Percentiles rank a stretch among this genome's conserved stretches.
phyloP scores from a whole-genome alignment of 2,113 vertebrate species.

The Euleptes europaea region DNA sequence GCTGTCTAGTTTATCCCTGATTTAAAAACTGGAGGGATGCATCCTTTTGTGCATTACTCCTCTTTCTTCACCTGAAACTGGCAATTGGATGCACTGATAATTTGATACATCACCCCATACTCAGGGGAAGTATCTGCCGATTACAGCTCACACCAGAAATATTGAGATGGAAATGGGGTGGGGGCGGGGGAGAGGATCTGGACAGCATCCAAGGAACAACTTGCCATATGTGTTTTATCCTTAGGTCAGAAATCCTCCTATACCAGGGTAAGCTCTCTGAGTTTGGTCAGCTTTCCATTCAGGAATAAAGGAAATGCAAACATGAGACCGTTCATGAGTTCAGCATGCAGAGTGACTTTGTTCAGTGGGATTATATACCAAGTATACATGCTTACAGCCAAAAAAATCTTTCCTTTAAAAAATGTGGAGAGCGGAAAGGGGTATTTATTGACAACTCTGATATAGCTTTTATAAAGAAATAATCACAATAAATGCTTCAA shows the following conservation, averaged over 20 bases:
- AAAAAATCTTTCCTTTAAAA: background rate
- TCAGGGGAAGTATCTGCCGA: background rate
- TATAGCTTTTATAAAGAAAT: background rate
- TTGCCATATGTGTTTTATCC: background rate
- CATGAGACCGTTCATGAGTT: background rate
- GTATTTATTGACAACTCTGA: background rate
- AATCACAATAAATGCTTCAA: background rate
- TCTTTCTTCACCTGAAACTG: background rate
- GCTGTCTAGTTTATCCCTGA: background rate
- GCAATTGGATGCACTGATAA: background rate
- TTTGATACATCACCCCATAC: background rate
- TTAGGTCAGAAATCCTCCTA: background rate
- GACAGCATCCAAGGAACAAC: background rate
- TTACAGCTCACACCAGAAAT: background rate
- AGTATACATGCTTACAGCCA: no score
- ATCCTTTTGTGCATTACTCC: background rate
- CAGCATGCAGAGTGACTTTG: background rate
- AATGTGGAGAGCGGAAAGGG: background rate
- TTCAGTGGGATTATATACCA: no score
- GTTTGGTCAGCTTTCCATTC: background rate
- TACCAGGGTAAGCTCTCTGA: background rate
- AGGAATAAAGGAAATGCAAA: no score
- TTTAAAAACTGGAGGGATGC: background rate
- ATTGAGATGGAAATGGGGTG: background rate
- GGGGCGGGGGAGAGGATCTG: background rate